These are phyloP conservation scores for Noctua janthina DNA, from an alignment of 2,888 invertebrate genomes.

Conservation along the genomic window DNA sequence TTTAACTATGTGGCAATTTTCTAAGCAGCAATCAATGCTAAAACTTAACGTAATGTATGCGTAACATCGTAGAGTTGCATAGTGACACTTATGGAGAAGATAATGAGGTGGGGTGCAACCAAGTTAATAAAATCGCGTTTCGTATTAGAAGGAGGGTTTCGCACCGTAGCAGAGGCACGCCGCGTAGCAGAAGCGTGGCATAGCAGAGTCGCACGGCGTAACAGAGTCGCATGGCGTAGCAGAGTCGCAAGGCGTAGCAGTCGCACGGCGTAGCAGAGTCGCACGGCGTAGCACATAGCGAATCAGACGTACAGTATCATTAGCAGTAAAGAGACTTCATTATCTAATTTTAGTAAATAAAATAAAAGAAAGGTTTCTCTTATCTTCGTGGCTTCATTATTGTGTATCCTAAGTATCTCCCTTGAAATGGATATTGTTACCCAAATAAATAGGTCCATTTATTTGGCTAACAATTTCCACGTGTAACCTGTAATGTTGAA, in stretches of 20 bases:
- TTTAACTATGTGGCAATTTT: no score
- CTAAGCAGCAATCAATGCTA: background rate
- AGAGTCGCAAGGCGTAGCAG: background rate
- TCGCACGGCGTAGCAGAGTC: no score
- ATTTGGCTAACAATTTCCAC: conserved; percentile 2
- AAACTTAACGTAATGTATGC: background rate
- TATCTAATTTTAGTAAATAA: background rate
- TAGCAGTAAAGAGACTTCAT: background rate
- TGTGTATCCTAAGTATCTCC: background rate
- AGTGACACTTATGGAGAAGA: background rate
- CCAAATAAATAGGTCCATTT: conserved; percentile 10
- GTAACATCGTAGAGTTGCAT: background rate
- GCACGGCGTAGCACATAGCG: background rate
- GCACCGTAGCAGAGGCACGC: background rate
- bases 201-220: background rate
- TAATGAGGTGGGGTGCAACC: background rate
- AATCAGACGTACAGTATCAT: background rate
- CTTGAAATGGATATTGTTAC: background rate
- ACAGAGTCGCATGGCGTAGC: background rate
- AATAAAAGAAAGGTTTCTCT: background rate
- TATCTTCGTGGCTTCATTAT: conserved; percentile 1
- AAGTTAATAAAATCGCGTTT: background rate
- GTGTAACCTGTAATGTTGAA: conserved; percentile 1
- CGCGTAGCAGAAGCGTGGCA: background rate
- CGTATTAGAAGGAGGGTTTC: no score